Evolutionary conservation across 2,113 vertebrate genomes (phyloP).

Genomic region (Uria lomvia): DNA sequence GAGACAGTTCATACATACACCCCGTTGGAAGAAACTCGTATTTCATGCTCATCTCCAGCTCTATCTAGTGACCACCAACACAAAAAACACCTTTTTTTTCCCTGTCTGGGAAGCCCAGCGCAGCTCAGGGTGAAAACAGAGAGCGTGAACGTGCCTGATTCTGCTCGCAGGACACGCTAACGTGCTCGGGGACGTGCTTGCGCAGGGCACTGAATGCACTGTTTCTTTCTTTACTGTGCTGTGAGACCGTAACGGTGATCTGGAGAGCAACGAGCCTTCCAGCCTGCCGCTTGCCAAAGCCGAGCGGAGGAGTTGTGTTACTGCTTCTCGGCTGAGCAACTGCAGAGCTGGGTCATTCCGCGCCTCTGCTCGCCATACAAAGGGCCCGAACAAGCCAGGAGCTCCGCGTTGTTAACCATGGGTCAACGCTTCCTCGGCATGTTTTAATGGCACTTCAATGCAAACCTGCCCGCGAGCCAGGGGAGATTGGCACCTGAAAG

Average conservation of each 20-base stretch:
- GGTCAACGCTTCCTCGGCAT: rapidly evolving
- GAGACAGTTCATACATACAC: neutral
- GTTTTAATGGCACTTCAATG: neutral
- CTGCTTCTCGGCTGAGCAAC: neutral
- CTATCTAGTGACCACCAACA: neutral
- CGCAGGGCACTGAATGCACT: neutral
- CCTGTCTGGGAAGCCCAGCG: neutral
- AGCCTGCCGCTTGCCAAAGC: neutral
- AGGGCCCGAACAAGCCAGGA: neutral
- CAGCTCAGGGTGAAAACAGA: neutral
- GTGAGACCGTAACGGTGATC: neutral
- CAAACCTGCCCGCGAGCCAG: neutral
- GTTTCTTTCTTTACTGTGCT: neutral
- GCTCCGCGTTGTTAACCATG: rapidly evolving
- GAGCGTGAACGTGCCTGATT: neutral
- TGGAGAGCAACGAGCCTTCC: neutral
- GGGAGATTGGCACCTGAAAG: neutral
- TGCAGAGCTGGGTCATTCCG: neutral
- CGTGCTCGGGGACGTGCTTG: rapidly evolving
- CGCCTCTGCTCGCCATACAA: neutral
- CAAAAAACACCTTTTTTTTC: neutral
- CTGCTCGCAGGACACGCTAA: neutral
- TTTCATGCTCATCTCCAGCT: neutral
- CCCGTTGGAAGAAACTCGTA: rapidly evolving
- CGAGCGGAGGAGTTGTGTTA: neutral